Evolutionary conservation across 1,140 invertebrate genomes (phyloP), one percentile per base, ranked within the genome.

Genomic region (Cheumatopsyche charites): DNA sequence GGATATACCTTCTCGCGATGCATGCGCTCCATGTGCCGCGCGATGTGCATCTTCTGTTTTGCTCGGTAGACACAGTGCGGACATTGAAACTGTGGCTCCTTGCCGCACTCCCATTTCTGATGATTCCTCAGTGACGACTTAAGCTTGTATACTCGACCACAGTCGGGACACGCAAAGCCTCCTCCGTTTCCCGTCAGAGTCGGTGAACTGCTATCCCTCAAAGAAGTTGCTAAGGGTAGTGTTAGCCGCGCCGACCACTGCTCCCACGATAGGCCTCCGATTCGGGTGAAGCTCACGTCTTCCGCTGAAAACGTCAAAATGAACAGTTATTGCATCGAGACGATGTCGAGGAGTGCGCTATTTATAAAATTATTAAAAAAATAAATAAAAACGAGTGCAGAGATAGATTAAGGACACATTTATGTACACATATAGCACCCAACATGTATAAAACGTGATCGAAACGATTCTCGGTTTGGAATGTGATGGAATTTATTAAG

Each of bases 61-160:
- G 91, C 91, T 71, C 90, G 86, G 80, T 93, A 93, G 9, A 92
- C 89, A 80, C 92, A 93, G 81, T 91, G 91, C 4, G 90, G 90
- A 81, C 92, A 93, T 77, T 91, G 90, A 79, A 93, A 93, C 79
- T 92, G 91, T 0, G 91, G 91, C 80, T 93, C 91, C 81, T 92
- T 92, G 74, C 91, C 91, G 80, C 92, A 94, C 80, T 94, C 92
- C 92, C 92, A 94, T 80, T 94, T 93, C 82, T 93, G 91, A 79
- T 94, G 92, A 79, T 93, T 94, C 21, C 92, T 85, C 78, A 94
- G 83, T 77, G 91, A 93, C 71, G 91, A 93, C 82, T 93, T 93
- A 55, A 94, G 85, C 79, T 94, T 94, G 82, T 94, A 94, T 58
- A 91, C 88, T 49, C 92, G 86, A 58, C 91, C 92, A 81, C 92